phyloP scores from a whole-genome alignment of 2,888 invertebrate species.

The Podotricha telesiphe region DNA sequence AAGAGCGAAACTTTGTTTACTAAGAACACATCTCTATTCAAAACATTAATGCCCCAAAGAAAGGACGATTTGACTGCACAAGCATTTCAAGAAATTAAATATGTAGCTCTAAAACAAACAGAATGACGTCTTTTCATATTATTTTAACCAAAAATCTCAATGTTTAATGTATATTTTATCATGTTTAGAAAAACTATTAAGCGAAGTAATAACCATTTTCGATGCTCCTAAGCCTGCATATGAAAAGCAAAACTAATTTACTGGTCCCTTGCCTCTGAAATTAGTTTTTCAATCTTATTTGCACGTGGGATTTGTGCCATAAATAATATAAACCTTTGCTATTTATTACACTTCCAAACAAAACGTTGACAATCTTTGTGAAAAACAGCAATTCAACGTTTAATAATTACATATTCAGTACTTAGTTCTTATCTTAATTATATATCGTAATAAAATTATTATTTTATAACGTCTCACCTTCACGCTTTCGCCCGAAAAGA shows the following conservation, averaged over 20 bases:
- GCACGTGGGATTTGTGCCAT: slow-evolving; percentile 7
- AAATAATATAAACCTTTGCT: slow-evolving; percentile 8
- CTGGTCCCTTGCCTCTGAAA: slow-evolving; percentile 39
- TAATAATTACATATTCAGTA: neutral
- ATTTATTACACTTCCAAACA: neutral
- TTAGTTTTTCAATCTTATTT: slow-evolving; percentile 40
- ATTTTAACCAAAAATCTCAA: neutral
- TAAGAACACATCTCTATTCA: too few species aligned
- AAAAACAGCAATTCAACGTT: too few species aligned
- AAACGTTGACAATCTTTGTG: neutral
- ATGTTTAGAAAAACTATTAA: slow-evolving; percentile 35
- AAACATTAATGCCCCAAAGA: too few species aligned
- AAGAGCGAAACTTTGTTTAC: too few species aligned
- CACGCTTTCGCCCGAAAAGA: too few species aligned
- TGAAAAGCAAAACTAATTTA: slow-evolving; percentile 41
- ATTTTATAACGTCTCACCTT: too few species aligned
- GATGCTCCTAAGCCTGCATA: slow-evolving; percentile 40
- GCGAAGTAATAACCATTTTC: slow-evolving; percentile 40
- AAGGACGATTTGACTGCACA: too few species aligned
- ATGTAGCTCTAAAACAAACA: too few species aligned
- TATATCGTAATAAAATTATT: too few species aligned
- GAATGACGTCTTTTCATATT: too few species aligned
- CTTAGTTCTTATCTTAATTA: too few species aligned
- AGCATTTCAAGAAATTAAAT: too few species aligned
- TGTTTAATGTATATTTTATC: slow-evolving; percentile 35